Base-by-base conservation (phyloP, 2,113 vertebrate species). In the Tragelaphus strepsiceros region DNA sequence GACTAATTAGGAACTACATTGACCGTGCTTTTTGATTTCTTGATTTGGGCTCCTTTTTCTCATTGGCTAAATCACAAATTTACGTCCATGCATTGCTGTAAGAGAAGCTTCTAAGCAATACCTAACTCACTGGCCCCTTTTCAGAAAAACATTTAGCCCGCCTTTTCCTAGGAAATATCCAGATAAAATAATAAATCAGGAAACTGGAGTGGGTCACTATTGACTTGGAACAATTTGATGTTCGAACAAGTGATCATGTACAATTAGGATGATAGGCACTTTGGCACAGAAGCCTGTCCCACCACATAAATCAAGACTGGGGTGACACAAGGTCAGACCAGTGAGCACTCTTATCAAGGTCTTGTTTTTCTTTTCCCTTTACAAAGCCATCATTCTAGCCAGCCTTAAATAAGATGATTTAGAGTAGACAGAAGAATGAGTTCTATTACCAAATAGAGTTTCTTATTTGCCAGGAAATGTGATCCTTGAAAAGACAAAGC, bases 401-500 rank as follows among this genome's bases (percentile, higher is more conserved):
- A 78, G 74, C 24, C 56, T 88, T 83, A 92, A 97, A 85, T 85
- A 95, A 86, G 85, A 97, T 89, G 88, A 93, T 93, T 97, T 94
- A 81, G 59, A 87, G 10, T 17, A 97, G 67, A 95, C 13, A 77
- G 59, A 93, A 97, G 94, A 97, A 95, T 89, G 97, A 97, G 58
- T 91, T 96, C 91, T 94, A 94, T 97, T 98, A 97, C 61, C 80
- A 97, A 96, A 95, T 51, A 93, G 53, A 91, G 61, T 91, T 97
- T 96, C 85, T 91, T 93, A 91, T 91, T 97, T 97, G 86, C 96
- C 96, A 97, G 91, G 94, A 98, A 97, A 97, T 96, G 62, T 96
- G 95, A 97, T 97, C 95, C 91, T 96, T 88, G 86, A 95, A 97
- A 97, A 97, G 93, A 97, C 96, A 97, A 98, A 97, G 81, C 71